Evolutionary conservation across 2,797 vertebrate genomes (phyloP).

Genomic region (Hozukius guyotensis): DNA sequence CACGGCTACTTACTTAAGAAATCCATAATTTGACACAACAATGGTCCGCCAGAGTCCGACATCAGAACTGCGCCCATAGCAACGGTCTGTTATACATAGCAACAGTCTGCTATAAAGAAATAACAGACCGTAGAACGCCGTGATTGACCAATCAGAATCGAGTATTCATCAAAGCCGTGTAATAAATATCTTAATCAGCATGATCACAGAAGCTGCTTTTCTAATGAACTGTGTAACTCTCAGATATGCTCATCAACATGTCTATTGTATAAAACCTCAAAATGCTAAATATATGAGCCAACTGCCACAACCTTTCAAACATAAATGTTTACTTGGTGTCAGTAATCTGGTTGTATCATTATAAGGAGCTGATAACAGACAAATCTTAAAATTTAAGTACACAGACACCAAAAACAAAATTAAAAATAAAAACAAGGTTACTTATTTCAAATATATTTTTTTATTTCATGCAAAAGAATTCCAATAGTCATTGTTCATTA

Average conservation of each 20-base stretch:
- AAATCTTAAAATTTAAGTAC: not conserved
- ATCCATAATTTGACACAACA: too few relatives aligned
- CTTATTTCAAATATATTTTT: constrained; percentile 20
- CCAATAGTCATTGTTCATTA: not conserved
- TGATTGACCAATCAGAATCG: too few relatives aligned
- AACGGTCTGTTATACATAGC: too few relatives aligned
- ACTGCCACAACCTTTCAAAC: not conserved
- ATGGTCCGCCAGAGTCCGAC: too few relatives aligned
- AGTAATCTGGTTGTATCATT: not conserved
- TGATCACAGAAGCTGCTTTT: not conserved
- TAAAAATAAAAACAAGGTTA: not conserved
- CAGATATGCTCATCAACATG: too few relatives aligned
- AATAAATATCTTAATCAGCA: not conserved
- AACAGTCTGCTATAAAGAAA: too few relatives aligned
- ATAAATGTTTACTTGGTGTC: not conserved
- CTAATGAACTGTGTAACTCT: not conserved
- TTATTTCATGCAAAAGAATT: constrained; percentile 40
- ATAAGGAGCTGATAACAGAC: not conserved
- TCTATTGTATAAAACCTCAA: not conserved
- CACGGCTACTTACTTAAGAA: too few relatives aligned
- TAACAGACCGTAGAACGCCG: too few relatives aligned
- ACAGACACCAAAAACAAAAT: not conserved
- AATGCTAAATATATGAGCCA: not conserved
- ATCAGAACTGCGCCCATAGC: too few relatives aligned
- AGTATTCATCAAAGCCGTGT: too few relatives aligned